These are phyloP conservation scores for Sthenelais limicola DNA, from an alignment of 2,888 invertebrate genomes.

Conservation along the genomic window DNA sequence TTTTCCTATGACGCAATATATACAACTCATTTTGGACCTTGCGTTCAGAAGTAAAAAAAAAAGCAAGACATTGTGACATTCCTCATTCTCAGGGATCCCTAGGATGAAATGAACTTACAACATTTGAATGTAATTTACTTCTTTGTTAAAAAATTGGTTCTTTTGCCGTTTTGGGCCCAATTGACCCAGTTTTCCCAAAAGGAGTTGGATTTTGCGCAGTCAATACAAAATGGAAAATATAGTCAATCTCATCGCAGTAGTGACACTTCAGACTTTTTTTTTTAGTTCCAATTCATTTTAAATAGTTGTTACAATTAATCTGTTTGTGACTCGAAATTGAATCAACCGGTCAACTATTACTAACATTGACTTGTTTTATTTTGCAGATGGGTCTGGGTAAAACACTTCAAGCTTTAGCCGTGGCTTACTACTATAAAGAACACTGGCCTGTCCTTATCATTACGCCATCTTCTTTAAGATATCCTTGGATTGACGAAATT, in stretches of 20 bases:
- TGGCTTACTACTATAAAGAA: slow-evolving; percentile 63
- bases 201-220: too few species aligned
- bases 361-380: background rate
- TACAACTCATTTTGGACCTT: too few species aligned
- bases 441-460: slow-evolving; percentile 70
- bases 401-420: slow-evolving; percentile 67
- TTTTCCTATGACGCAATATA: too few species aligned
- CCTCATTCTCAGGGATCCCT: too few species aligned
- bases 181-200: too few species aligned
- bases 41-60: too few species aligned
- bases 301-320: background rate
- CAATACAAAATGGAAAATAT: too few species aligned
- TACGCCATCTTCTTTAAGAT: slow-evolving; percentile 67
- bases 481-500: slow-evolving; percentile 69
- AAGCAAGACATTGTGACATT: too few species aligned
- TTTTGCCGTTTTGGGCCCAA: too few species aligned
- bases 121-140: too few species aligned
- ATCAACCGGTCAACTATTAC: background rate
- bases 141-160: too few species aligned
- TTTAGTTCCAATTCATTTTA: background rate
- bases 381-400: slow-evolving; percentile 74
- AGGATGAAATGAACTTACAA: too few species aligned
- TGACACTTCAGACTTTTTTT: background rate
- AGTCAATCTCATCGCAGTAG: background rate
- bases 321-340: background rate